Base-by-base conservation (phyloP, 2,113 vertebrate species). In the Datnioides undecimradiatus region DNA sequence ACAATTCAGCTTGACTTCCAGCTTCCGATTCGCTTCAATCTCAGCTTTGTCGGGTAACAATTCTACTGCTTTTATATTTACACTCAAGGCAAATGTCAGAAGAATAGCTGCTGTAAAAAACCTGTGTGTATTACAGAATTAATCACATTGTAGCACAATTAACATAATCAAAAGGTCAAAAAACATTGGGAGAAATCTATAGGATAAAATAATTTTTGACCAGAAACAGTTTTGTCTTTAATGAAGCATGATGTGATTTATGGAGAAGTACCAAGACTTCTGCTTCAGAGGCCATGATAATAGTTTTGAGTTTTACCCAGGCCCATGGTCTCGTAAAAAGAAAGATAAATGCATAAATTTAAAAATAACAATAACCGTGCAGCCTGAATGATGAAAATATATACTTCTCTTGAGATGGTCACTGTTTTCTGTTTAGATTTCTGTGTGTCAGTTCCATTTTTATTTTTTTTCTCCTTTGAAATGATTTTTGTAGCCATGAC, bases 1-100 rank as follows among this genome's bases (percentile, higher is more conserved):
- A 99, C 98, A 0, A 97, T 99, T 72, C 98, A 99, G 87, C 92
- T 99, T 0, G 98, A 99, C 73, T 99, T 99, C 83, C 98, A 99
- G 91, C 93, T 99, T 6, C 98, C 98, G 9, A 96, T 99, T 84
- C 95, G 98, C 76, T 99, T 99, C 80, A 96, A 99, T 87, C 97
- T 99, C 74, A 94, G 94, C 31, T 99, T 96, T 70, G 97, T 99
- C 70, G 97, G 96, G 98, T 99, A 88, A 34, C 16, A 33, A 12
- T 21, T 27, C 12, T 21, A 1, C 23, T 64, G 14, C 34, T 40
- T 31, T 13, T 57, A 36, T 4, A n/a, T 68, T 54, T 6, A 19
- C 14, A 8, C 34, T 7, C 3, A 29, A 12, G 6, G 10, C 3
- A 45, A 59, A 13, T 1, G 11, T 23, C 11, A 55, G 21, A 41